These are phyloP conservation scores for Triops cancriformis DNA, from an alignment of 1,140 invertebrate genomes.

Conservation along the genomic window DNA sequence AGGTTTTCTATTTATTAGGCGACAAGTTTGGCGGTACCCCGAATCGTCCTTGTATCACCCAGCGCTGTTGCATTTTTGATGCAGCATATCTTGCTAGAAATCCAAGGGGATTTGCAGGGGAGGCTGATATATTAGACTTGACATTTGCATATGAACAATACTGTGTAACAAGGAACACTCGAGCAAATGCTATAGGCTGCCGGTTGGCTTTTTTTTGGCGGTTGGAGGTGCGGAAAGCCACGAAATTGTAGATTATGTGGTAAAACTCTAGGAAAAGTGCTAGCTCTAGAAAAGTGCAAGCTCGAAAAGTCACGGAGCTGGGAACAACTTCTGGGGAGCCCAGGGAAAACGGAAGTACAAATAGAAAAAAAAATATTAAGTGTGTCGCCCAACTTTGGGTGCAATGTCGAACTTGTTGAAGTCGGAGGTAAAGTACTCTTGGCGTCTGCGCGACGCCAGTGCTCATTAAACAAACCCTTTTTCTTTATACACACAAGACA, in stretches of 20 bases:
- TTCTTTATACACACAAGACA: neutral
- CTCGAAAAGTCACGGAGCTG: no score
- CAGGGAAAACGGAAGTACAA: neutral
- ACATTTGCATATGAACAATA: constrained; percentile 11
- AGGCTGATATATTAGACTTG: constrained; percentile 5
- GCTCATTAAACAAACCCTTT: neutral
- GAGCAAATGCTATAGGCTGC: neutral
- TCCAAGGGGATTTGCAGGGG: constrained; percentile 10
- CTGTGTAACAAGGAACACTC: neutral
- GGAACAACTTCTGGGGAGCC: no score
- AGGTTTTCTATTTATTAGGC: neutral
- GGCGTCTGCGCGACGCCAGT: constrained; percentile 1
- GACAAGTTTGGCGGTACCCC: neutral
- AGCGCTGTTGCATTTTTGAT: neutral
- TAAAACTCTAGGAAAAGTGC: no score
- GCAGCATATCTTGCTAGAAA: neutral
- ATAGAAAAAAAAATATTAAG: neutral
- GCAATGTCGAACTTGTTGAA: neutral
- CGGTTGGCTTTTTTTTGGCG: neutral
- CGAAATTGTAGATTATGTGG: neutral
- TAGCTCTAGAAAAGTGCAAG: no score
- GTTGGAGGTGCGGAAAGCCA: neutral
- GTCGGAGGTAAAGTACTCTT: neutral
- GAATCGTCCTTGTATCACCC: neutral
- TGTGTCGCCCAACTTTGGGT: neutral